Percentiles rank a stretch among this genome's conserved stretches.
Conservation (phyloP, 2,888 invertebrate species). For the Ischnus inquisitorius region DNA sequence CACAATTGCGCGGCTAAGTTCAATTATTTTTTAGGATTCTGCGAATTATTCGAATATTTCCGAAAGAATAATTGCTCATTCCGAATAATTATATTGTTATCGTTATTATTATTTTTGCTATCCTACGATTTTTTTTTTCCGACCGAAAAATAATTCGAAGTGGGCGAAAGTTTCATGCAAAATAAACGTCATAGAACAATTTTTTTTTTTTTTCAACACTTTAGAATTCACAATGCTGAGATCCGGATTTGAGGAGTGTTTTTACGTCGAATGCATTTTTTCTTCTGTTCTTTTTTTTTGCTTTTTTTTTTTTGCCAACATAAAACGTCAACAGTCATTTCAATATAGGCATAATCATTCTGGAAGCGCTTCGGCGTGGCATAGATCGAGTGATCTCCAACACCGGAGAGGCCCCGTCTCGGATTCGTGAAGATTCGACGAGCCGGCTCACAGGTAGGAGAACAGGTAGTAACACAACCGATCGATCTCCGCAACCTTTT, state of each 20-base stretch:
- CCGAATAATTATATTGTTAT: no score
- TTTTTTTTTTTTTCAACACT: not conserved
- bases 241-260: no score
- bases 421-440: not conserved
- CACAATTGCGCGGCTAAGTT: not conserved
- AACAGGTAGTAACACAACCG: constrained; percentile 43
- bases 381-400: not conserved
- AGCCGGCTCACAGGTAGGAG: constrained; percentile 1
- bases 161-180: no score
- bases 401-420: not conserved
- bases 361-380: not conserved
- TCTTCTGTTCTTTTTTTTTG: not conserved
- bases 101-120: no score
- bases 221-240: not conserved
- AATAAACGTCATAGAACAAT: not conserved
- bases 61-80: no score
- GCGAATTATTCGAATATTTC: no score
- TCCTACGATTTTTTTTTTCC: no score
- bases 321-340: not conserved
- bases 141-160: no score
- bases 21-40: no score
- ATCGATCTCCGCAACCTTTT: constrained; percentile 43
- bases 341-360: not conserved
- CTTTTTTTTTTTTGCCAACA: not conserved
- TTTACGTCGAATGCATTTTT: not conserved